Percentiles rank a stretch among this genome's conserved stretches.
These are phyloP conservation scores for Macropis europaea DNA, from an alignment of 2,888 invertebrate genomes.

Conservation along the genomic window DNA sequence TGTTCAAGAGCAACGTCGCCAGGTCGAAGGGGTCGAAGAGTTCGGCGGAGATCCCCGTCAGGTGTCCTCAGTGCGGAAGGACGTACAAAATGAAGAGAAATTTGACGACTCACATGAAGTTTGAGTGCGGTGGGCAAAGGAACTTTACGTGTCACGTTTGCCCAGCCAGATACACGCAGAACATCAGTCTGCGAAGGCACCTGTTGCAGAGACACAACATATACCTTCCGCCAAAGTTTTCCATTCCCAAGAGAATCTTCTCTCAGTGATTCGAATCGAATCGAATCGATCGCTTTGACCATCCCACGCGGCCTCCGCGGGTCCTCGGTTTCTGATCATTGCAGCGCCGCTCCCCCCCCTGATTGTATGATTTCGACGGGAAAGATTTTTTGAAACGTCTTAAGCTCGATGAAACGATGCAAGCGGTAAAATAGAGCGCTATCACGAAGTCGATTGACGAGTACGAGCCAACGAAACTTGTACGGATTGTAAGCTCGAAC, in stretches of 20 bases:
- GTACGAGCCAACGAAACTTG: too few species aligned
- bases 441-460: too few species aligned
- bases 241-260: conserved; percentile 57
- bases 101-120: conserved; percentile 83
- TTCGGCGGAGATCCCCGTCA: not conserved
- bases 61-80: conserved; percentile 71
- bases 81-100: conserved; percentile 72
- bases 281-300: too few species aligned
- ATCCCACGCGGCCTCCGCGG: too few species aligned
- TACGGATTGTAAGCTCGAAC: too few species aligned
- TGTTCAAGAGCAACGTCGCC: not conserved
- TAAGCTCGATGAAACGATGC: too few species aligned
- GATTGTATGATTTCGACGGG: too few species aligned
- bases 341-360: too few species aligned
- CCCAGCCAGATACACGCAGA: conserved; percentile 85
- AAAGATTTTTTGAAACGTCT: too few species aligned
- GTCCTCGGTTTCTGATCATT: too few species aligned
- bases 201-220: conserved; percentile 65
- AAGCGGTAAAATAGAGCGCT: too few species aligned
- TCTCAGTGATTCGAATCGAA: too few species aligned
- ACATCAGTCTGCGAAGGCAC: conserved; percentile 80
- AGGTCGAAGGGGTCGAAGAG: not conserved
- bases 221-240: conserved; percentile 62
- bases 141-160: conserved; percentile 86
- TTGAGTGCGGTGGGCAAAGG: conserved; percentile 86